Percentiles rank a stretch among this genome's conserved stretches.
phyloP scores from a whole-genome alignment of 2,888 invertebrate species.

The Aromia moschata region DNA sequence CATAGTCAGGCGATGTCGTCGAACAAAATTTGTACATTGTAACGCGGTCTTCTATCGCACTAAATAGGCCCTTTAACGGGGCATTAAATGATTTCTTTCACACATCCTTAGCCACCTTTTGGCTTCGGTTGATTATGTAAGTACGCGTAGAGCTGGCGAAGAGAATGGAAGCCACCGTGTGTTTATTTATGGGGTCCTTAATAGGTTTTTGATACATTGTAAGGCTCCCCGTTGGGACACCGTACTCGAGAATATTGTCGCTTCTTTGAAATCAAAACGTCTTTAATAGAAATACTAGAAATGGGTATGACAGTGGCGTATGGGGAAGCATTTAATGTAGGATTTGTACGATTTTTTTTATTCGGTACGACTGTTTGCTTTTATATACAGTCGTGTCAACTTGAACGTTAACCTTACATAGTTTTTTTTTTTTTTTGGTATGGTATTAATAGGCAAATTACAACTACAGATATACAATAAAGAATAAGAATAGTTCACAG shows the following conservation, averaged over 20 bases:
- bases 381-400: too few species aligned
- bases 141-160: constrained; percentile 33
- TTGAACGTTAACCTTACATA: too few species aligned
- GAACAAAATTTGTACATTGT: constrained; percentile 22
- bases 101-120: constrained; percentile 40
- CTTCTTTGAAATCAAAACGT: constrained; percentile 26
- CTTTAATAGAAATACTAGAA: constrained; percentile 23
- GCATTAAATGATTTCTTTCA: constrained; percentile 41
- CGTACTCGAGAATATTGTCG: constrained; percentile 32
- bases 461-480: too few species aligned
- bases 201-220: constrained; percentile 46
- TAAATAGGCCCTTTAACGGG: constrained; percentile 34
- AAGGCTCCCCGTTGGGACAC: constrained; percentile 34
- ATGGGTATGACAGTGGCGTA: constrained; percentile 13
- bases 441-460: too few species aligned
- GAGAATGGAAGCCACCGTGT: constrained; percentile 39
- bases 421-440: too few species aligned
- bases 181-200: constrained; percentile 42
- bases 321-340: constrained; percentile 18
- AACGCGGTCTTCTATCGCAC: constrained; percentile 26
- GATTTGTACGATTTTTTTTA: neutral
- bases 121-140: constrained; percentile 44
- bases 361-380: neutral
- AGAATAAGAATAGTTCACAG: too few species aligned
- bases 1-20: neutral